Evolutionary conservation across 2,888 invertebrate species (phyloP).

Genomic region (Lasioglossum calceatum): DNA sequence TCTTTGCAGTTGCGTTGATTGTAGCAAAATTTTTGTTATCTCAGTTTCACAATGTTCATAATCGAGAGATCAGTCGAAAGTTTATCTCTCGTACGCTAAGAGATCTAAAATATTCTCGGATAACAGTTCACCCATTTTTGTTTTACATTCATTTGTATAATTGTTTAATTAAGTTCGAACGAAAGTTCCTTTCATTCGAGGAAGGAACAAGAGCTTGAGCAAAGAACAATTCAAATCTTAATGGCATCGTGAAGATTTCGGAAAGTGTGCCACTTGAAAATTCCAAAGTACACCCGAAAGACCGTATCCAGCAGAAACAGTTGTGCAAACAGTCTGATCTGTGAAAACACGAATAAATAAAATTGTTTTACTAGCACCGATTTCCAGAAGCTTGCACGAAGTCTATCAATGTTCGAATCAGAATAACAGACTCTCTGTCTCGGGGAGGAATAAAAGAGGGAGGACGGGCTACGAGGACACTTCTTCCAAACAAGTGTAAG

Average conservation of each 20-base stretch:
- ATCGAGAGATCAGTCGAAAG: no score
- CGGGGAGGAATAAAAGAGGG: neutral
- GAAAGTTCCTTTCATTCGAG: neutral
- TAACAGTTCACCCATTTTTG: no score
- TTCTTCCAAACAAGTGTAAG: conserved; percentile 23
- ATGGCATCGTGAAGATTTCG: neutral
- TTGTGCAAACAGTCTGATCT: neutral
- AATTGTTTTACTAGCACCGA: neutral
- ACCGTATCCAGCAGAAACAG: neutral
- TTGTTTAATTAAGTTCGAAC: neutral
- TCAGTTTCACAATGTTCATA: no score
- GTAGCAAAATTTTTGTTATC: no score
- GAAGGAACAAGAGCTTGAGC: neutral
- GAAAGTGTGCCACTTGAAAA: neutral
- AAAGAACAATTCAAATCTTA: neutral
- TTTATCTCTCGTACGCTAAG: no score
- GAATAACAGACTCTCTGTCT: neutral
- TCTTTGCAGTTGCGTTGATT: neutral
- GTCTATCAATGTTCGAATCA: conserved; percentile 12
- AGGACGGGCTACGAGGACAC: neutral
- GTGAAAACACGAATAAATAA: neutral
- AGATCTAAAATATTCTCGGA: no score
- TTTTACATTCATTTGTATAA: no score
- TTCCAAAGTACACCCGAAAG: neutral
- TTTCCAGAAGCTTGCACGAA: neutral